phyloP scores from a whole-genome alignment of 2,797 vertebrate genomes.

The Euphonia xanthogaster region DNA sequence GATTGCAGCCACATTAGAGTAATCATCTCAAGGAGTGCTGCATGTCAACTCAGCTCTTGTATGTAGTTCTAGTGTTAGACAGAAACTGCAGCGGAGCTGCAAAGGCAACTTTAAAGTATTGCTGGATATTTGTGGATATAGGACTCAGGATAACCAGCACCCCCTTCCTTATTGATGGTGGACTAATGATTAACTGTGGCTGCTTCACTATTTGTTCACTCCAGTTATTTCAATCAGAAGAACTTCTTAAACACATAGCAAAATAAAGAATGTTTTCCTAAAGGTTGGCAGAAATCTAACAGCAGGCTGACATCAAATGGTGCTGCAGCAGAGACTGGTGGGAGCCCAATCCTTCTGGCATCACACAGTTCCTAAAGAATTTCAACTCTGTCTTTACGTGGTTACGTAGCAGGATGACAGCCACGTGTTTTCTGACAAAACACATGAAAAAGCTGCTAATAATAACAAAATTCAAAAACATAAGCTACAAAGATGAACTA shows the following conservation, averaged over 20 bases:
- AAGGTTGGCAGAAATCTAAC: background rate
- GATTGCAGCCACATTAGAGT: slow-evolving; percentile 10
- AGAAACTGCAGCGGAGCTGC: background rate
- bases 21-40: background rate
- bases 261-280: background rate
- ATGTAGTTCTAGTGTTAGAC: background rate
- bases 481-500: background rate
- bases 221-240: background rate
- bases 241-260: background rate
- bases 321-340: background rate
- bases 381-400: background rate
- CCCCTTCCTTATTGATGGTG: background rate
- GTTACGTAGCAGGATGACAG: background rate
- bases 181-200: background rate
- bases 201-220: background rate
- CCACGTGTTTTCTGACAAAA: background rate
- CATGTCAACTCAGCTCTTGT: background rate
- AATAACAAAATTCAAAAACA: background rate
- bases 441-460: background rate
- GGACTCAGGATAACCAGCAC: background rate
- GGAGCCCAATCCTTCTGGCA: background rate
- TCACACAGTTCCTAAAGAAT: background rate
- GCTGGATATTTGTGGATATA: background rate
- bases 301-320: background rate
- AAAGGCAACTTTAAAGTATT: background rate